Base-by-base conservation (phyloP, 2,113 vertebrate genomes). In the Paramisgurnus dabryanus region DNA sequence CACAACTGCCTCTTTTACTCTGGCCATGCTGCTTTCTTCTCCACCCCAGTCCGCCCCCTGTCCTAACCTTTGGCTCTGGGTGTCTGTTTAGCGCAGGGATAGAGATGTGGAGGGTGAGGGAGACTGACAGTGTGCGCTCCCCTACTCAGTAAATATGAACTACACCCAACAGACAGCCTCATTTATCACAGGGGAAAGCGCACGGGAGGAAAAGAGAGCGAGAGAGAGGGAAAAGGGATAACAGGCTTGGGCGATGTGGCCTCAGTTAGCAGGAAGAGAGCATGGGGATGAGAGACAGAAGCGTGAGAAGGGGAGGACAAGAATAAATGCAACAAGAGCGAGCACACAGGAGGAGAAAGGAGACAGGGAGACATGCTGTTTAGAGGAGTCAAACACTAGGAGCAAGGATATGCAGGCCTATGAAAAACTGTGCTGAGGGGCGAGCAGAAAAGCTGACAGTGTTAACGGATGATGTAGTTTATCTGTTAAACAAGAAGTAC, bases 111-210 rank as follows among this genome's bases (percentile, higher is more conserved):
- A 93, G 93, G 91, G 91, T 86, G 87, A 95, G 88, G 72, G 89
- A 93, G 81, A 94, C 93, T 89, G 95, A 89, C 87, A 95, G 94
- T 93, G 90, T 92, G 90, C 89, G 94, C 93, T 96, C 93, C 69
- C 93, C 90, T 94, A 92, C 92, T 93, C 93, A 92, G 93, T 93
- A 93, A 94, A 93, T 93, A 93, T 93, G 93, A 93, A 93, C 92
- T 92, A 91, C 92, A 92, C 88, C 88, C 91, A 89, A 90, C 87
- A 89, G 93, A 93, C 93, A 94, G 93, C 89, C 91, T 90, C 93
- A 93, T 94, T 93, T 91, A 94, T 94, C 93, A 93, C 90, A 86
- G 86, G 86, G 60, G 80, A 80, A 89, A 89, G 87, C 76, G 84
- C 83, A 80, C 66, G 72, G 85, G 85, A 47, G 22, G 50, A 10